Base-by-base conservation (phyloP, 2,113 vertebrate genomes). In the Hippocampus zosterae region DNA sequence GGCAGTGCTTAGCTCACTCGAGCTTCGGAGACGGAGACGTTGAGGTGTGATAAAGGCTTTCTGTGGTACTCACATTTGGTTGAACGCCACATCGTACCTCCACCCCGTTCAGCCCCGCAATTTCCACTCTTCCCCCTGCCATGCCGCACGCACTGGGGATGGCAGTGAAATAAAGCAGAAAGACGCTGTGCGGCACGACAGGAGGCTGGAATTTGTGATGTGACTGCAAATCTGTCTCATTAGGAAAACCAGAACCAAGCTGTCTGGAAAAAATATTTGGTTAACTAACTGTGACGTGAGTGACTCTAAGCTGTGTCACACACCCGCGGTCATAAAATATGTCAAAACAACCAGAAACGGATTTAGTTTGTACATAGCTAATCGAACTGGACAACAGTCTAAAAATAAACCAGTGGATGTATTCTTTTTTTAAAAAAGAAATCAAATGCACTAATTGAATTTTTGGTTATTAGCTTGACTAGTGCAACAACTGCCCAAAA, bases 31-130 rank as follows among this genome's bases (percentile, higher is more conserved):
- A 88, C 78, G 42, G 72, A 83, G 87, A 69, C 82, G 59, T 91
- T 90, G 90, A 88, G 87, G 88, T 84, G 84, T 88, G 87, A 90
- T 91, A 89, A 91, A 89, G 80, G 80, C 88, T 90, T 87, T 87
- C 84, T 82, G 83, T 82, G 84, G 75, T 65, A 83, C 79, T 79
- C 84, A 82, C 85, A 84, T 84, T 88, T 85, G 83, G 75, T 76
- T 84, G 84, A 83, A 85, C 71, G 69, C 79, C 70, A 77, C 79
- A 79, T 79, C 70, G 75, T 76, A 67, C 74, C 64, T 60, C 69
- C 65, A 66, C 70, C 80, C 70, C 76, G 80, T 67, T 79, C 73
- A 59, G 74, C 70, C 57, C 65, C 25, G 65, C 76, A 68, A 65
- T 74, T 74, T 81, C 80, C 77, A 82, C 77, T 74, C 77, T 72